Conservation (phyloP, 1,140 invertebrate genomes). For the Eufriesea mexicana region DNA sequence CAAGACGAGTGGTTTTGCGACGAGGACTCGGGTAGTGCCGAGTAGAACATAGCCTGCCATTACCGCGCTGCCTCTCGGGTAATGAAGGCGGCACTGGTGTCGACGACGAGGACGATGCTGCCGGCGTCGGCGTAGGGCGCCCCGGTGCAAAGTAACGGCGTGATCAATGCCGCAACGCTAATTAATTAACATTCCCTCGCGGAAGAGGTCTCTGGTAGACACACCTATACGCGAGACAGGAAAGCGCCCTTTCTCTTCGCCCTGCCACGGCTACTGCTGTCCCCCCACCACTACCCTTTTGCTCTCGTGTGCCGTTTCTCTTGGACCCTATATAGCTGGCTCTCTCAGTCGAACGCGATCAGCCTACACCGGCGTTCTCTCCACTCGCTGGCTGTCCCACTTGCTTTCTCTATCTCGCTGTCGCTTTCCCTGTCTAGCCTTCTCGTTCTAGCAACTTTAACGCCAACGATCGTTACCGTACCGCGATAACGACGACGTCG, state of each 20-base stretch:
- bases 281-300: background rate
- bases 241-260: conserved; percentile 30
- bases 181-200: conserved; percentile 71
- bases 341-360: conserved; percentile 22
- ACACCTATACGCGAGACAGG: conserved; percentile 61
- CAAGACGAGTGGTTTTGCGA: conserved; percentile 57
- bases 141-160: conserved; percentile 64
- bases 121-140: conserved; percentile 49
- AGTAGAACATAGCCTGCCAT: conserved; percentile 48
- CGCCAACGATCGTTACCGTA: conserved; percentile 67
- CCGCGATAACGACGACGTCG: conserved; percentile 62
- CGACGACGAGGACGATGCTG: conserved; percentile 25
- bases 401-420: background rate
- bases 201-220: conserved; percentile 64
- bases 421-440: conserved; percentile 1
- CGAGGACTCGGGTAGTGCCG: conserved; percentile 31
- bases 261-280: background rate
- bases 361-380: conserved; percentile 18
- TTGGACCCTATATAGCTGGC: conserved; percentile 3
- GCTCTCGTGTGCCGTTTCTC: background rate
- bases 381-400: background rate
- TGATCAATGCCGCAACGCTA: conserved; percentile 72
- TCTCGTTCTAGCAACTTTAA: conserved; percentile 58
- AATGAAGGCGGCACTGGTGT: conserved; percentile 53
- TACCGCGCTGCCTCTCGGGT: conserved; percentile 51